Conservation (phyloP, 2,888 invertebrate genomes). For the Diplazon laetatorius region DNA sequence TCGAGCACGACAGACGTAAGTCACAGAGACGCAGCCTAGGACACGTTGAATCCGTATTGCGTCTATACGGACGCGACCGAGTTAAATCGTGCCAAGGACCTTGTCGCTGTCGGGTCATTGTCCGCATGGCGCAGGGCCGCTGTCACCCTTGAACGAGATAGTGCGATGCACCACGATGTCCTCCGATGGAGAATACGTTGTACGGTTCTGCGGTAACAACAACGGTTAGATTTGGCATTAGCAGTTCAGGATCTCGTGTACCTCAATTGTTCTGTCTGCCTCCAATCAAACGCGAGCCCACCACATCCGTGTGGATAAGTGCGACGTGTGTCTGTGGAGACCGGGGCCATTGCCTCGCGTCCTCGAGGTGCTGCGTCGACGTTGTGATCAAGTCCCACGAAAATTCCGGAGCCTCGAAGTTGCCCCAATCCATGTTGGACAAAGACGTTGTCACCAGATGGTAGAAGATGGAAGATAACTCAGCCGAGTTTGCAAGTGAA, state of each 20-base stretch:
- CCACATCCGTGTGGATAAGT: constrained; percentile 50
- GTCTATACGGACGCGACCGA: constrained; percentile 15
- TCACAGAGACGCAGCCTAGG: neutral
- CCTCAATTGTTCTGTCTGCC: constrained; percentile 21
- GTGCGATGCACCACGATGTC: constrained; percentile 21
- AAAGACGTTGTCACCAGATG: constrained; percentile 1
- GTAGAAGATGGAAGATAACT: neutral
- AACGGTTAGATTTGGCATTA: constrained; percentile 22
- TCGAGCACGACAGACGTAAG: constrained; percentile 8
- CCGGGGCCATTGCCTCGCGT: constrained; percentile 61
- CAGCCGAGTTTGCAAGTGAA: constrained; percentile 31
- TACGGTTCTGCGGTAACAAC: neutral
- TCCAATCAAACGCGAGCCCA: constrained; percentile 19
- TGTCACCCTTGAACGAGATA: constrained; percentile 25
- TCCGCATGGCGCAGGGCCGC: constrained; percentile 9
- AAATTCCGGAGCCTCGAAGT: constrained; percentile 62
- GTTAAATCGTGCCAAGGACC: constrained; percentile 37
- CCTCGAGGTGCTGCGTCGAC: constrained; percentile 53
- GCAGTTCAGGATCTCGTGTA: constrained; percentile 15
- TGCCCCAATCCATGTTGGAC: constrained; percentile 37
- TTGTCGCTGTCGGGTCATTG: constrained; percentile 6
- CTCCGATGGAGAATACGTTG: neutral
- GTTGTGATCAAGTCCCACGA: constrained; percentile 67
- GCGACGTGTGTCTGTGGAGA: constrained; percentile 60
- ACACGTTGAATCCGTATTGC: neutral